A percentile compares a stretch with the other conserved stretches of the same genome.
Conservation (phyloP, 2,888 invertebrate genomes). For the Agrochola lychnidis region DNA sequence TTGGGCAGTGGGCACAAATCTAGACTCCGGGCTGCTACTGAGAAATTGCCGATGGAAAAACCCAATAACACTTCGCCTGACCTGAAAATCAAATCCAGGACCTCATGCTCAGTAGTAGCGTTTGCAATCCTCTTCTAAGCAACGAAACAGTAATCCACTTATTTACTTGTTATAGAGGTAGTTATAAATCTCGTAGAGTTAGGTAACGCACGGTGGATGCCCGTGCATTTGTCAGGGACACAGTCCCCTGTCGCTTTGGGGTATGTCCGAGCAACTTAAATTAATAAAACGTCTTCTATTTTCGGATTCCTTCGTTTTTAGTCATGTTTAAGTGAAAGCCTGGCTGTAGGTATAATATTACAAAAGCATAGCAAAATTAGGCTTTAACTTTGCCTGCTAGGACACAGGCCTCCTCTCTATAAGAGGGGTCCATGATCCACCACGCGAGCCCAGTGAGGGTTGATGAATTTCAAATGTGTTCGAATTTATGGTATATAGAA, state of each 20-base stretch:
- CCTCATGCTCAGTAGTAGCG: too few relatives aligned
- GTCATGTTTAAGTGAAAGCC: background rate
- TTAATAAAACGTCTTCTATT: slow-evolving; percentile 53
- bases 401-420: background rate
- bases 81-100: background rate
- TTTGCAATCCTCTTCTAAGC: background rate
- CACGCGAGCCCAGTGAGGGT: too few relatives aligned
- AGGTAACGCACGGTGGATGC: slow-evolving; percentile 15
- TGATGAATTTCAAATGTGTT: background rate
- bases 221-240: slow-evolving; percentile 55
- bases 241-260: slow-evolving; percentile 62
- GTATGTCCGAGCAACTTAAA: slow-evolving; percentile 35
- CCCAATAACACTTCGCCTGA: rapidly evolving
- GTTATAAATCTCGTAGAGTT: slow-evolving; percentile 60
- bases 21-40: background rate
- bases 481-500: background rate
- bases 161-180: slow-evolving; percentile 41
- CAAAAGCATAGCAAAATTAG: background rate
- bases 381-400: background rate
- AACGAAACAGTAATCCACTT: slow-evolving; percentile 17
- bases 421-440: background rate
- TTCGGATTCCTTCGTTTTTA: slow-evolving; percentile 9
- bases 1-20: too few relatives aligned
- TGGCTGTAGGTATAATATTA: background rate
- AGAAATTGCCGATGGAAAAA: background rate